Percentiles rank a stretch among this genome's conserved stretches.
phyloP scores from a whole-genome alignment of 2,888 invertebrate genomes.

The Phrixothrix hirtus region DNA sequence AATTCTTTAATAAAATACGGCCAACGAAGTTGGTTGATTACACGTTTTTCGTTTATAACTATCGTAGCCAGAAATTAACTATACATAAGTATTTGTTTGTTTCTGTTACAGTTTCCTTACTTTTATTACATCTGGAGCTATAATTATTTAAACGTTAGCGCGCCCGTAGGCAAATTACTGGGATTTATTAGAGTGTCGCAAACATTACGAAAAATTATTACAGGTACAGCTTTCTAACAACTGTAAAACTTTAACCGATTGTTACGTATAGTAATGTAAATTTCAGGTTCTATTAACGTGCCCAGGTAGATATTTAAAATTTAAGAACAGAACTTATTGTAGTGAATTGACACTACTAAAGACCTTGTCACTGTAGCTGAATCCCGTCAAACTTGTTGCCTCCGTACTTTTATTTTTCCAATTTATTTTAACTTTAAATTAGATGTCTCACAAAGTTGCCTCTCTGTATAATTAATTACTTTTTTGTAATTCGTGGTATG shows the following conservation, averaged over 20 bases:
- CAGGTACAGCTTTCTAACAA: no score
- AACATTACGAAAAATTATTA: constrained; percentile 3
- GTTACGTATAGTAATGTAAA: no score
- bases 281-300: no score
- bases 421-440: constrained; percentile 30
- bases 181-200: constrained; percentile 10
- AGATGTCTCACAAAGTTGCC: constrained; percentile 29
- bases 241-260: no score
- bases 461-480: constrained; percentile 30
- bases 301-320: constrained; percentile 18
- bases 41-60: constrained; percentile 10
- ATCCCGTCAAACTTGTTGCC: constrained; percentile 32
- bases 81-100: constrained; percentile 5
- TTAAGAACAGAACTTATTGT: constrained; percentile 22
- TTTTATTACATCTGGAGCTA: background rate
- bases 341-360: constrained; percentile 33
- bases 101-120: constrained; percentile 4
- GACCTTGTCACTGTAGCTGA: constrained; percentile 29
- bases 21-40: background rate
- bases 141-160: constrained; percentile 1
- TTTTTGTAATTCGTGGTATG: constrained; percentile 26
- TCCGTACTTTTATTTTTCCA: constrained; percentile 24
- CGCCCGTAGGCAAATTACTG: background rate
- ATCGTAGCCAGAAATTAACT: constrained; percentile 7
- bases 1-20: constrained; percentile 3